These are phyloP conservation scores for Opisthocomus hoazin DNA, from an alignment of 2,113 vertebrate genomes.

Conservation along the genomic window DNA sequence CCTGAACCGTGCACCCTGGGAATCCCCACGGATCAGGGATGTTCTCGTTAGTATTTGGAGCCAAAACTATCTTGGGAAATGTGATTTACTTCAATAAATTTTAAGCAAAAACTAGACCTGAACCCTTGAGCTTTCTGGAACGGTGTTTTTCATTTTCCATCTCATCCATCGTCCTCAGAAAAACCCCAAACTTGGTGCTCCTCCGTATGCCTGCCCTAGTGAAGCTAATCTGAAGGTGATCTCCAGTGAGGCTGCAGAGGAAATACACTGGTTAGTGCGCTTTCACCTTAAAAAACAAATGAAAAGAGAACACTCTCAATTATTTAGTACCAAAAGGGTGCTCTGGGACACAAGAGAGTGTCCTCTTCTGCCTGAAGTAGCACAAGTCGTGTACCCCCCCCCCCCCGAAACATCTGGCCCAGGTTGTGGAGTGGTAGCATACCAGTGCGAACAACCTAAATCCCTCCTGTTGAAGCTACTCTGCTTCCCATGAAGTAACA, in stretches of 20 bases:
- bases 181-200: not conserved
- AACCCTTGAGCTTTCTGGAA: not conserved
- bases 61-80: not conserved
- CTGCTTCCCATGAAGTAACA: not conserved
- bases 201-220: not conserved
- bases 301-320: not conserved
- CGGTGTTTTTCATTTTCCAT: not conserved
- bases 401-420: not conserved
- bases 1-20: not conserved
- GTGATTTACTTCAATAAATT: not conserved
- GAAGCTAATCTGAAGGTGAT: not conserved
- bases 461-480: not conserved
- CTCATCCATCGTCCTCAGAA: not conserved
- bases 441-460: not conserved
- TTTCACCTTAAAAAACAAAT: not conserved
- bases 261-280: not conserved
- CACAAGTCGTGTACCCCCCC: not conserved
- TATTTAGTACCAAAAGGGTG: not conserved
- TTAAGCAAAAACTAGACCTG: not conserved
- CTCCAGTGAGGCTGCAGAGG: not conserved
- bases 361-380: not conserved
- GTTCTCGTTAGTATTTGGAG: not conserved
- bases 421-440: accelerated
- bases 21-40: accelerated
- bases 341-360: not conserved